Base-by-base conservation (phyloP, 2,888 invertebrate species). In the Cyclophora punctaria region DNA sequence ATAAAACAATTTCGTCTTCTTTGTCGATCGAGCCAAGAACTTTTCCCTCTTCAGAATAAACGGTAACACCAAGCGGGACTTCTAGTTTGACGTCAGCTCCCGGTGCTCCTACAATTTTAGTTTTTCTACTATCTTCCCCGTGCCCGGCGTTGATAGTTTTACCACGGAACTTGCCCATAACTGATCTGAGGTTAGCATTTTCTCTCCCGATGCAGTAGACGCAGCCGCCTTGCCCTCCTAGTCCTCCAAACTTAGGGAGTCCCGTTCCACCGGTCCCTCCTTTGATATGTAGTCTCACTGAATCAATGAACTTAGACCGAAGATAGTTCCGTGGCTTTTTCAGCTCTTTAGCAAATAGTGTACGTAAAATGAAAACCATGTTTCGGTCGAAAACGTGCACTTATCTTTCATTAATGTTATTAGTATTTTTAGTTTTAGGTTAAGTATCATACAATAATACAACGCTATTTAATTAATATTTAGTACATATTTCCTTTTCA, bases 201-300 rank as follows among this genome's bases (percentile, higher is more conserved):
- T 94, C 92, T 63, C 91, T 91, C 0, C 93, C 93, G 40, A 91
- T 79, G 7, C 95, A 90, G 65, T 92, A 92, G 3, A 99, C 93
- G 78, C 94, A 92, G 2, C 98, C 98, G 43, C 98, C 98, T 75
- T 93, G 92, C 0, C 98, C 98, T 5, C 98, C 98, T 6, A 95
- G 80, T 0, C 96, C 98, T 2, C 98, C 98, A 78, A 92, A 96
- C 69, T 93, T 94, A 2, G 93, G 93, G 33, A 93, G 82, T 0
- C 91, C 91, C 55, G 91, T 90, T 0, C 91, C 91, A 5, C 98
- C 98, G 34, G 92, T 86, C 3, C 98, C 98, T 3, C 93, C 98
- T 73, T 91, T 92, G 0, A 96, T 95, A 66, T 92, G 91, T 42
- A 98, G 75, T 57, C 94, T 90, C 34, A 98, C 83, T 0, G 93